Conservation (phyloP, 1,140 invertebrate species). For the Octopus sinensis region DNA sequence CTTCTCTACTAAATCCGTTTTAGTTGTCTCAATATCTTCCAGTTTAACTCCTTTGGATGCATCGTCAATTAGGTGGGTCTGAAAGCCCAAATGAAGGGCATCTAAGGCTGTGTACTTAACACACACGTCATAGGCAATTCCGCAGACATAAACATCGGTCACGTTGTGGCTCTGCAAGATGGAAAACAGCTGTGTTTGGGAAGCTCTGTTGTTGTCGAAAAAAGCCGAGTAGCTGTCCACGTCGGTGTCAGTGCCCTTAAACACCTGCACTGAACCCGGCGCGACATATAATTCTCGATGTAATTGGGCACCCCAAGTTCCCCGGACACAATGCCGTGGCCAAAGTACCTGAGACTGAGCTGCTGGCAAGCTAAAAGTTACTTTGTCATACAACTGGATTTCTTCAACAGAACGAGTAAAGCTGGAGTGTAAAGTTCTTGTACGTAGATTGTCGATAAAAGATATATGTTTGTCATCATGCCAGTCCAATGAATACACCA, state of each 20-base stretch:
- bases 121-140: slow-evolving; percentile 93
- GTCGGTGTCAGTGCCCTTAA: slow-evolving; percentile 90
- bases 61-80: slow-evolving; percentile 86
- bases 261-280: slow-evolving; percentile 74
- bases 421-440: slow-evolving; percentile 30
- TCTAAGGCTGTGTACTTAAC: slow-evolving; percentile 86
- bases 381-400: slow-evolving; percentile 82
- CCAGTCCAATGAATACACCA: slow-evolving; percentile 97
- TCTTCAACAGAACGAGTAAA: slow-evolving; percentile 38
- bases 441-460: slow-evolving; percentile 79
- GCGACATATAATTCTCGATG: slow-evolving; percentile 83
- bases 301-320: slow-evolving; percentile 88
- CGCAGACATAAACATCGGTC: slow-evolving; percentile 92
- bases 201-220: slow-evolving; percentile 91
- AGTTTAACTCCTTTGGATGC: slow-evolving; percentile 81
- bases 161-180: slow-evolving; percentile 76
- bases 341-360: slow-evolving; percentile 68
- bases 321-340: slow-evolving; percentile 93
- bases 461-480: slow-evolving; percentile 95
- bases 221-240: slow-evolving; percentile 97
- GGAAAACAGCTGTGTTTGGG: slow-evolving; percentile 78
- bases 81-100: slow-evolving; percentile 81
- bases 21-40: slow-evolving; percentile 38
- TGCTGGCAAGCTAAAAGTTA: slow-evolving; percentile 68
- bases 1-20: slow-evolving; percentile 30